These are phyloP conservation scores for Hucho hucho DNA, from an alignment of 2,113 vertebrate species.

Conservation along the genomic window DNA sequence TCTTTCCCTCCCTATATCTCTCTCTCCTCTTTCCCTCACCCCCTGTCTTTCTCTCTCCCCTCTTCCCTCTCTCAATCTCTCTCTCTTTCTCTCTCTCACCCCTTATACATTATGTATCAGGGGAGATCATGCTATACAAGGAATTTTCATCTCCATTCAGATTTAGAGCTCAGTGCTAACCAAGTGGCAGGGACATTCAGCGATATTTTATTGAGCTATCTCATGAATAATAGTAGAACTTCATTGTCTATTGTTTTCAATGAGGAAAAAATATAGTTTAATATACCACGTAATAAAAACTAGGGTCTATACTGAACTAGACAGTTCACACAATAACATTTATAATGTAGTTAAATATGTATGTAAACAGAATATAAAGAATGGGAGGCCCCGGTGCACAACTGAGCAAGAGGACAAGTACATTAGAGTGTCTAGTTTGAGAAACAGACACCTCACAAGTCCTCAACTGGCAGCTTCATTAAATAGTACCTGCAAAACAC, in stretches of 20 bases:
- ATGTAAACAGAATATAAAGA: too few relatives aligned
- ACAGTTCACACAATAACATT: too few relatives aligned
- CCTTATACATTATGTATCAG: constrained; percentile 51
- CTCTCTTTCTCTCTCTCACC: constrained; percentile 16
- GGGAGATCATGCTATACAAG: constrained; percentile 31
- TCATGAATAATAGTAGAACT: not conserved
- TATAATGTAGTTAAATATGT: too few relatives aligned
- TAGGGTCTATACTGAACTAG: not conserved
- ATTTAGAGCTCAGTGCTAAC: constrained; percentile 39
- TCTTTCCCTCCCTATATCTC: not conserved
- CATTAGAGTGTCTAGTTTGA: too few relatives aligned
- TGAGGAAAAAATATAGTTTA: not conserved
- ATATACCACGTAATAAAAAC: not conserved
- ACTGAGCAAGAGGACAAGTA: too few relatives aligned
- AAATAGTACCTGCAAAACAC: too few relatives aligned
- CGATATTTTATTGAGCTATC: not conserved
- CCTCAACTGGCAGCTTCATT: too few relatives aligned
- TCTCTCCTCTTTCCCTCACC: not conserved
- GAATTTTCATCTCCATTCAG: constrained; percentile 40
- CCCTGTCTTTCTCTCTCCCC: not conserved
- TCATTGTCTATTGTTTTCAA: not conserved
- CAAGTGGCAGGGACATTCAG: constrained; percentile 18
- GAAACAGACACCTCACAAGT: too few relatives aligned
- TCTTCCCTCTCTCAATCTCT: constrained; percentile 8
- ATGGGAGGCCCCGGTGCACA: too few relatives aligned